phyloP scores from a whole-genome alignment of 2,888 invertebrate species.

The Tridacna gigas region DNA sequence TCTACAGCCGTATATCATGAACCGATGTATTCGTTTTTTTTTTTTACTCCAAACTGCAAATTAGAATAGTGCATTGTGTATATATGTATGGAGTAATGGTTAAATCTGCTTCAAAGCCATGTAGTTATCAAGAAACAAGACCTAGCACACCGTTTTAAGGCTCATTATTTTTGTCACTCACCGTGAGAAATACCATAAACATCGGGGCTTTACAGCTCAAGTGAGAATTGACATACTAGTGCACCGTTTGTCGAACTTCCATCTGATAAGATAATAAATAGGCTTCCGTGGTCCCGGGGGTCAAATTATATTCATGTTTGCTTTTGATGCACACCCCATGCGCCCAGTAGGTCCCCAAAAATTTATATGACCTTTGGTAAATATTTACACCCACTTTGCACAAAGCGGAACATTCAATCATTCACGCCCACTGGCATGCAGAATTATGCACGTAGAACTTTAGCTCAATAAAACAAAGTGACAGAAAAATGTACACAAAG shows the following conservation, averaged over 20 bases:
- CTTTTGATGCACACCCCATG: constrained; percentile 49
- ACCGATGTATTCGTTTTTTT: too few species aligned
- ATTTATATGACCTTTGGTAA: constrained; percentile 48
- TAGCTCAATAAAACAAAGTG: too few species aligned
- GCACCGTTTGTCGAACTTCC: background rate
- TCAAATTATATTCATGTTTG: constrained; percentile 54
- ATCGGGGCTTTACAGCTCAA: constrained; percentile 31
- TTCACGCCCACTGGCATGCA: background rate
- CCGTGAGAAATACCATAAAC: constrained; percentile 30
- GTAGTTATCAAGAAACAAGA: too few species aligned
- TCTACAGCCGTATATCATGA: too few species aligned
- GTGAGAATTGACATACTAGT: constrained; percentile 21
- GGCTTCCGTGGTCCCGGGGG: constrained; percentile 44
- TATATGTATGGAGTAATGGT: too few species aligned
- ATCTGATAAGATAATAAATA: constrained; percentile 52
- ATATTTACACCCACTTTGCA: constrained; percentile 56
- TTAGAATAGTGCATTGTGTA: too few species aligned
- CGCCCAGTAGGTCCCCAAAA: constrained; percentile 32
- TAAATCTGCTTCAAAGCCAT: too few species aligned
- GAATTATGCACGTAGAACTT: background rate
- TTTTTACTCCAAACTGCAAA: too few species aligned
- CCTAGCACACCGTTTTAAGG: background rate
- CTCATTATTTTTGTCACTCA: constrained; percentile 21
- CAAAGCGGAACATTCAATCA: constrained; percentile 52
- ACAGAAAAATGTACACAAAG: too few species aligned